phyloP scores from a whole-genome alignment of 2,888 invertebrate species.

The Pammene fasciana region DNA sequence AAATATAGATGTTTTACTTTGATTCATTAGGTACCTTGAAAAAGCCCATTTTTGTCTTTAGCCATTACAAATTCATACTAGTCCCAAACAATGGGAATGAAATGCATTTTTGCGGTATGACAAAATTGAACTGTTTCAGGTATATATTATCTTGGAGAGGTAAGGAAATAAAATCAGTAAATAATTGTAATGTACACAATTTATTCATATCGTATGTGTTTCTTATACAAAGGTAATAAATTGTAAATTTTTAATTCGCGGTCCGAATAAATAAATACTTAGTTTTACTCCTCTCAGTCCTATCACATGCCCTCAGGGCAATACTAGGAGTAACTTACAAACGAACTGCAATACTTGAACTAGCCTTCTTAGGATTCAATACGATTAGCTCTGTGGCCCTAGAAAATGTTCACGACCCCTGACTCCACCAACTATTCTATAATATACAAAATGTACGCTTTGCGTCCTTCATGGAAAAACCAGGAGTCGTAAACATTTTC shows the following conservation, averaged over 20 bases:
- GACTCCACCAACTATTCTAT: constrained; percentile 43
- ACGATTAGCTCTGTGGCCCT: constrained; percentile 51
- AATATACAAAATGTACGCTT: constrained; percentile 37
- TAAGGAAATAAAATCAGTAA: constrained; percentile 66
- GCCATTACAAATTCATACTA: no score
- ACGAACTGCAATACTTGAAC: constrained; percentile 67
- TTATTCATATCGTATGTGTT: constrained; percentile 81
- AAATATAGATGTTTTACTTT: no score
- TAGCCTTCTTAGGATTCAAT: constrained; percentile 66
- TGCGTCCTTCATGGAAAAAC: constrained; percentile 30
- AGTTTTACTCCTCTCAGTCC: constrained; percentile 68
- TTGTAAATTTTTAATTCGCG: constrained; percentile 80
- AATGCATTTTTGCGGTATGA: no score
- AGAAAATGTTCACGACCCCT: constrained; percentile 49
- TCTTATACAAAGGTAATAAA: constrained; percentile 83
- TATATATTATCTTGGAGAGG: constrained; percentile 4
- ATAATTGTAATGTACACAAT: constrained; percentile 81
- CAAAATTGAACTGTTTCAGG: background rate
- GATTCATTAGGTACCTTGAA: no score
- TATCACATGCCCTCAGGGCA: constrained; percentile 74
- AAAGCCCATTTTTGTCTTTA: no score
- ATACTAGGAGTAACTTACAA: constrained; percentile 67
- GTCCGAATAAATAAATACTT: constrained; percentile 82
- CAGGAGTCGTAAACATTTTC: constrained; percentile 25
- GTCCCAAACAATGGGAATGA: no score